phyloP scores from a whole-genome alignment of 2,797 vertebrate genomes.

The Sebastes itinus region DNA sequence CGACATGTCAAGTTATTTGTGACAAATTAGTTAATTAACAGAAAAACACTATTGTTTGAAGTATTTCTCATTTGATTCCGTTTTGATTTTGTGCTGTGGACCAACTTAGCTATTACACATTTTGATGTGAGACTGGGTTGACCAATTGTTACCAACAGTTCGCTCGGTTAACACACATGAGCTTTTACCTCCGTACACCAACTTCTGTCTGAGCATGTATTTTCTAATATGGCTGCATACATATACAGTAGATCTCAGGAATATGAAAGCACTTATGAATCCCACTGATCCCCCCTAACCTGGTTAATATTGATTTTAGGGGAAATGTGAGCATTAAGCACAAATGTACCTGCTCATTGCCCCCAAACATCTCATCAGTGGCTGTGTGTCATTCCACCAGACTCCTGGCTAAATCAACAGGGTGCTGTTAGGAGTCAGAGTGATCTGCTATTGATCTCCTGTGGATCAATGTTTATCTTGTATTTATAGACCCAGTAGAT shows the following conservation, averaged over 20 bases:
- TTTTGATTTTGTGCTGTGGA: too few relatives aligned
- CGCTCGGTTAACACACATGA: not conserved
- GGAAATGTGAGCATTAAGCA: slow-evolving; percentile 13
- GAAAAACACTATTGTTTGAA: not conserved
- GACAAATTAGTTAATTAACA: not conserved
- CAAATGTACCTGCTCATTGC: not conserved
- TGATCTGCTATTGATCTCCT: slow-evolving; percentile 48
- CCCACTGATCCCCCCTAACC: not conserved
- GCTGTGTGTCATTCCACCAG: not conserved
- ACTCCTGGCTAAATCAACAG: slow-evolving; percentile 17
- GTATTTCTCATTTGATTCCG: too few relatives aligned
- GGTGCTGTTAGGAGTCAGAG: slow-evolving; percentile 15
- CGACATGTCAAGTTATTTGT: not conserved
- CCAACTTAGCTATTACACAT: too few relatives aligned
- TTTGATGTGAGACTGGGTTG: not conserved
- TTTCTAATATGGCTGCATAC: not conserved
- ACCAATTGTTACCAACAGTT: not conserved
- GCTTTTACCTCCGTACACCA: not conserved
- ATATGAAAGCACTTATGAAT: not conserved
- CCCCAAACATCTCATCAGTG: not conserved
- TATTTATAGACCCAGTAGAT: slow-evolving; percentile 51
- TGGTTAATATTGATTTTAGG: not conserved
- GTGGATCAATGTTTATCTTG: slow-evolving; percentile 60
- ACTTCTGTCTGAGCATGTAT: not conserved
- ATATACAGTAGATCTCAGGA: not conserved